Conservation (phyloP, 2,113 vertebrate species). For the Dicrurus megarhynchus region DNA sequence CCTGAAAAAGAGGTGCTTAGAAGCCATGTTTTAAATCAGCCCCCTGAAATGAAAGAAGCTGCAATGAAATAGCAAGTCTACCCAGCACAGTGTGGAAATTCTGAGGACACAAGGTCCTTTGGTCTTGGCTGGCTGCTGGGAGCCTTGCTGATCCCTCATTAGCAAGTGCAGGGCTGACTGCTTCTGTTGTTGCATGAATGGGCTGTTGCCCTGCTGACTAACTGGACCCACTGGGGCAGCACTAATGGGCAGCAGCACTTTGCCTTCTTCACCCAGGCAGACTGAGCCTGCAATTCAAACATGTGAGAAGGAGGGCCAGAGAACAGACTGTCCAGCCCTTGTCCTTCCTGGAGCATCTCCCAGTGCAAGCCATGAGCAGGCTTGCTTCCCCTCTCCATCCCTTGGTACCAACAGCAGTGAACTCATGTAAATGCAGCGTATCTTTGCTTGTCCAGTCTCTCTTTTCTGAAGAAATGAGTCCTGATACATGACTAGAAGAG, state of each 20-base stretch:
- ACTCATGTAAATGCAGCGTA: fast-evolving
- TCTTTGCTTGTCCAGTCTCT: neutral
- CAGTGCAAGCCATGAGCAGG: neutral
- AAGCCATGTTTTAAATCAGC: neutral
- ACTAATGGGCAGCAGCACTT: neutral
- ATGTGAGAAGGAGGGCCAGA: neutral
- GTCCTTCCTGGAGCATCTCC: neutral
- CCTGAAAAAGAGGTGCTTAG: neutral
- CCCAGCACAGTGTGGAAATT: neutral
- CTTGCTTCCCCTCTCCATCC: neutral
- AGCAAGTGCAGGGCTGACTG: neutral
- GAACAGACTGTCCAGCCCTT: neutral
- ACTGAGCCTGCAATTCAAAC: neutral
- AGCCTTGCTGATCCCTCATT: neutral
- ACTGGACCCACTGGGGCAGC: neutral
- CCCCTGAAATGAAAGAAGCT: neutral
- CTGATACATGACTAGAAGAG: neutral
- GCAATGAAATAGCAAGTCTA: neutral
- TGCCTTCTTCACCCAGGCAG: neutral
- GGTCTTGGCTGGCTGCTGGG: neutral
- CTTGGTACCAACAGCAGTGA: neutral
- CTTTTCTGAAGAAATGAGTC: neutral
- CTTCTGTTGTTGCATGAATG: neutral
- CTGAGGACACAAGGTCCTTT: neutral
- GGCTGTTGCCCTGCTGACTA: neutral